Evolutionary conservation across 2,888 invertebrate genomes (phyloP).

Genomic region (Spilarctia lutea): DNA sequence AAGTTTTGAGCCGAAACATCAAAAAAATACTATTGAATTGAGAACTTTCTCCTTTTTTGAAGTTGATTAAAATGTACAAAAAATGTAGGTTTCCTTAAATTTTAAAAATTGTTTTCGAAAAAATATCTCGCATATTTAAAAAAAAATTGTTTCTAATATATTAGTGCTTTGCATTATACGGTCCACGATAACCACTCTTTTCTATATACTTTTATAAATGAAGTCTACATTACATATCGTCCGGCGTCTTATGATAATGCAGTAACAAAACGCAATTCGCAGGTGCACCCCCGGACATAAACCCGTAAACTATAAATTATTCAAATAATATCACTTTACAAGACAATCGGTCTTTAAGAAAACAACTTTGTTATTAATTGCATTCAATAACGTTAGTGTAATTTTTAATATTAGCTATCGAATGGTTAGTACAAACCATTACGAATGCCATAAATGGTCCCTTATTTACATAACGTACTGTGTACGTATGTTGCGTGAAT

Average conservation of each 20-base stretch:
- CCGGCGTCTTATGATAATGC: neutral
- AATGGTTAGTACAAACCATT: conserved; percentile 32
- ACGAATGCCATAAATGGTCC: conserved; percentile 34
- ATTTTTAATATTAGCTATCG: conserved; percentile 7
- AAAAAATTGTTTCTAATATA: no score
- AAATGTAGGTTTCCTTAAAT: no score
- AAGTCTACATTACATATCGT: neutral
- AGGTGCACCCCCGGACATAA: conserved; percentile 2
- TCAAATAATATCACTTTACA: conserved; percentile 6
- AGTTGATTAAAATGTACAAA: no score
- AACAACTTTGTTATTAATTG: neutral
- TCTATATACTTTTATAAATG: neutral
- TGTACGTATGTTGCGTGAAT: conserved; percentile 35
- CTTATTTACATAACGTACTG: conserved; percentile 37
- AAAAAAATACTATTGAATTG: no score
- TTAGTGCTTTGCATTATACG: no score
- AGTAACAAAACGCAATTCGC: conserved; percentile 2
- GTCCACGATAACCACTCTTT: neutral
- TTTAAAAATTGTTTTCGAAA: no score
- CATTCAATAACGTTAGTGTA: neutral
- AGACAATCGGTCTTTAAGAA: conserved; percentile 6
- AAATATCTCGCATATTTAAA: no score
- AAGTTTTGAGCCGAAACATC: no score
- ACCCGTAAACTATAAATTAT: conserved; percentile 4
- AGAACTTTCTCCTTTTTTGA: no score